Percentiles rank a stretch among this genome's conserved stretches.
Evolutionary conservation across 2,113 vertebrate genomes (phyloP).

Genomic region (Spheniscus mendiculus): DNA sequence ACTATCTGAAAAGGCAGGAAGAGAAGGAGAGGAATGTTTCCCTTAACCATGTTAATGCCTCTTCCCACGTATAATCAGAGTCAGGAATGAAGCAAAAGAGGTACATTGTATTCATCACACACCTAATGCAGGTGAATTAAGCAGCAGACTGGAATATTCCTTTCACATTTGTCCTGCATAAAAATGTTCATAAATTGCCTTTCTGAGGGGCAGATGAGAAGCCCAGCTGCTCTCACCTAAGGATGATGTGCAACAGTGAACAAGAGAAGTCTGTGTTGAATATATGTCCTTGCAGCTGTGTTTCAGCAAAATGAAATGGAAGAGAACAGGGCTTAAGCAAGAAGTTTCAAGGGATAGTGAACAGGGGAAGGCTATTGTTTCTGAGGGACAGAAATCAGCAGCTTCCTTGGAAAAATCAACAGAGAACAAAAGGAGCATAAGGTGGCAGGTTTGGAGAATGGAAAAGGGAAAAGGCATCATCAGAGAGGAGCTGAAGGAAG

Average conservation of each 20-base stretch:
- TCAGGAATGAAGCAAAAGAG: not conserved
- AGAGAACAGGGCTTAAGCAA: not conserved
- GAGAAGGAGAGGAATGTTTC: not conserved
- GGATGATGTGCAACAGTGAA: not conserved
- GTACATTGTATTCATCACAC: not conserved
- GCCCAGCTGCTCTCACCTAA: not conserved
- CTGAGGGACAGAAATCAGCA: not conserved
- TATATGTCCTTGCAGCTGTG: not conserved
- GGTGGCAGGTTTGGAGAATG: not conserved
- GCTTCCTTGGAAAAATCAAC: not conserved
- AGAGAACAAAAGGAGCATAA: not conserved
- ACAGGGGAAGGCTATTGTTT: not conserved
- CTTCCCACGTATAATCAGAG: not conserved
- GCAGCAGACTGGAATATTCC: not conserved
- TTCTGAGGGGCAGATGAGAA: not conserved
- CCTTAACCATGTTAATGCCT: not conserved
- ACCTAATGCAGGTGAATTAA: not conserved
- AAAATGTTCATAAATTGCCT: constrained; percentile 20
- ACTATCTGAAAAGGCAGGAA: not conserved
- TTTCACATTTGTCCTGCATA: constrained; percentile 13
- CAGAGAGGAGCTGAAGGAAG: not conserved
- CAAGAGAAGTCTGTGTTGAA: not conserved
- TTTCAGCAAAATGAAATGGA: not conserved
- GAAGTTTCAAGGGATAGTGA: not conserved
- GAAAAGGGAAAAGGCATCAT: not conserved